Evolutionary conservation across 2,888 invertebrate genomes (phyloP).

Genomic region (Sericinus montela): DNA sequence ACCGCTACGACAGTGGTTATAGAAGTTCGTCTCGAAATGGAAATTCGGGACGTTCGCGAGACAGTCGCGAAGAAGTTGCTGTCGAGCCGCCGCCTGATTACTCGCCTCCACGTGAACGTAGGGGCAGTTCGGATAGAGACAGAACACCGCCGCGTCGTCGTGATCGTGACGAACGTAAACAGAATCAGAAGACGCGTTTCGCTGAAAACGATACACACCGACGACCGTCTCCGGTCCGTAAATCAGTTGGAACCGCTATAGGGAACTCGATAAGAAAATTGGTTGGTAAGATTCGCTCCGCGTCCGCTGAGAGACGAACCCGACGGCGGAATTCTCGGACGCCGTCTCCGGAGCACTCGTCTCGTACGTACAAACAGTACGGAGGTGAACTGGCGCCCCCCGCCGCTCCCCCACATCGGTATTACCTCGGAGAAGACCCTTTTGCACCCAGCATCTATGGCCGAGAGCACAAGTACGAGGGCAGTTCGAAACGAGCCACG

Average conservation of each 20-base stretch:
- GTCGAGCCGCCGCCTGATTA: conserved; percentile 86
- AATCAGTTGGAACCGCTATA: conserved; percentile 81
- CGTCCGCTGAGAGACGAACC: conserved; percentile 82
- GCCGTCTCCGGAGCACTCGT: conserved; percentile 80
- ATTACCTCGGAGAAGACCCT: conserved; percentile 92
- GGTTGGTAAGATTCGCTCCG: conserved; percentile 90
- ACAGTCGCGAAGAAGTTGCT: conserved; percentile 69
- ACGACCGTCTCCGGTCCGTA: conserved; percentile 61
- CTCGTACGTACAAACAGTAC: conserved; percentile 73
- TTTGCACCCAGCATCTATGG: conserved; percentile 91
- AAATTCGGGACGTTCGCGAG: conserved; percentile 68
- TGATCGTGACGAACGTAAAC: conserved; percentile 77
- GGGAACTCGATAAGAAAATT: conserved; percentile 90
- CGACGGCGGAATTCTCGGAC: conserved; percentile 80
- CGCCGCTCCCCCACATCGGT: conserved; percentile 83
- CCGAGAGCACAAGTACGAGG: conserved; percentile 90
- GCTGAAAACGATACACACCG: conserved; percentile 58
- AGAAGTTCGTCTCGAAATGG: conserved; percentile 78
- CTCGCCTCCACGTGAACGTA: conserved; percentile 80
- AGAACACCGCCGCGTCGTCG: conserved; percentile 69
- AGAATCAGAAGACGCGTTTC: conserved; percentile 86
- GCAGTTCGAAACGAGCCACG: conserved; percentile 75
- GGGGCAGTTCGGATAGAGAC: conserved; percentile 63
- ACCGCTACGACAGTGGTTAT: conserved; percentile 78
- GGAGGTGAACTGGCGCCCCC: conserved; percentile 71